phyloP scores from a whole-genome alignment of 2,888 invertebrate species.

The Philaethria dido region DNA sequence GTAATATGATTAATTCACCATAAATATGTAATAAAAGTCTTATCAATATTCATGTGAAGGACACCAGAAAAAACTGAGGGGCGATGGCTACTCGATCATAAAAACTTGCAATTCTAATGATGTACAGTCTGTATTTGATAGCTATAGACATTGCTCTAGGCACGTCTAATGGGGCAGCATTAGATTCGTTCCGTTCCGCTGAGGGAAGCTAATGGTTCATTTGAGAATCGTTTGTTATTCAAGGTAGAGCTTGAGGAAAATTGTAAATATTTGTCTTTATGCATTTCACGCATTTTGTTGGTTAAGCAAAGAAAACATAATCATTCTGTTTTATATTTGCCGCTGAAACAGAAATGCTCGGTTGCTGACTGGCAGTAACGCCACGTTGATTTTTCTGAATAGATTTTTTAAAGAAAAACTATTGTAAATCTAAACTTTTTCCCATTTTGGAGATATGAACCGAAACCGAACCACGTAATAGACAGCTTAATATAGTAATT shows the following conservation, averaged over 20 bases:
- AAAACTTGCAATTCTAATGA: conserved; percentile 19
- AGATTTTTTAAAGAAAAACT: too few relatives aligned
- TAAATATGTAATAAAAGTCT: neutral
- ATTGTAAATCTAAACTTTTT: too few relatives aligned
- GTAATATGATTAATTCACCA: neutral
- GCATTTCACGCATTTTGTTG: neutral
- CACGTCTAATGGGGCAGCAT: conserved; percentile 35
- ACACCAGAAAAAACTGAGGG: neutral
- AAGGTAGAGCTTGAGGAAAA: conserved; percentile 63
- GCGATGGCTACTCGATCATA: conserved; percentile 4
- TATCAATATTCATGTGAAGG: neutral
- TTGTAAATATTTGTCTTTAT: conserved; percentile 49
- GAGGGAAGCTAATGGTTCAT: conserved; percentile 53
- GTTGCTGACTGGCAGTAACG: too few relatives aligned
- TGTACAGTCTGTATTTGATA: conserved; percentile 27
- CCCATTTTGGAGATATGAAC: too few relatives aligned
- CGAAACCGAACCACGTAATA: too few relatives aligned
- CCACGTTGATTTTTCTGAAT: too few relatives aligned
- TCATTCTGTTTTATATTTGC: neutral
- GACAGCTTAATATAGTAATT: too few relatives aligned
- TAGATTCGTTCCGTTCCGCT: conserved; percentile 63
- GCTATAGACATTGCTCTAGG: conserved; percentile 34
- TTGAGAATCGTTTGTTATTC: conserved; percentile 57
- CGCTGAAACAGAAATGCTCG: neutral
- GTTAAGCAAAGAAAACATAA: neutral